Conservation (phyloP, 1,140 invertebrate genomes). For the Teleopsis dalmanni region DNA sequence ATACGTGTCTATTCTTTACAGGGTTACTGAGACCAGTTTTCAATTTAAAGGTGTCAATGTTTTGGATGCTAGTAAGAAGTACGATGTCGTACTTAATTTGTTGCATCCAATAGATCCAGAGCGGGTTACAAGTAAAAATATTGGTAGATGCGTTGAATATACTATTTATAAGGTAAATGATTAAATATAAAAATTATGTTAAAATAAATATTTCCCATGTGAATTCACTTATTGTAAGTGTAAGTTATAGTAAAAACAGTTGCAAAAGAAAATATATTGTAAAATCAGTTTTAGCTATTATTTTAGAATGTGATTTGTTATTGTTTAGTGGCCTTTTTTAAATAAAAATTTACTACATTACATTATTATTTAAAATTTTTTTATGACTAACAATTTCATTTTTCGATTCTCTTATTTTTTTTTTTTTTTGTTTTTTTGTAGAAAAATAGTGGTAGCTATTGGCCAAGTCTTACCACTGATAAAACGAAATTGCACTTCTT, state of each 20-base stretch:
- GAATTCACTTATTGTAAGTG: no score
- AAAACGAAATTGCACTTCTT: conserved; percentile 91
- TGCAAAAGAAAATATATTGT: no score
- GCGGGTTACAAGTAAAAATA: conserved; percentile 59
- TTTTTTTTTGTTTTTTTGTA: conserved; percentile 28
- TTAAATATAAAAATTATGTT: not conserved
- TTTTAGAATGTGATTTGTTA: no score
- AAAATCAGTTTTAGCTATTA: no score
- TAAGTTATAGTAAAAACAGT: no score
- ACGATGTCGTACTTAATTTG: conserved; percentile 79
- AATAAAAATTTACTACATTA: no score
- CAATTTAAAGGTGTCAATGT: conserved; percentile 74
- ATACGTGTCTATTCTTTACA: conserved; percentile 24
- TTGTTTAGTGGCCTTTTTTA: no score
- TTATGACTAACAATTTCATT: no score
- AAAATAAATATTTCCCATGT: no score
- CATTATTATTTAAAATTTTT: no score
- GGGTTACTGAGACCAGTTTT: conserved; percentile 70
- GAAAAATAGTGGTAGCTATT: conserved; percentile 59
- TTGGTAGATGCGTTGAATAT: conserved; percentile 71
- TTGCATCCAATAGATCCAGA: conserved; percentile 75
- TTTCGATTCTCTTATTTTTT: no score
- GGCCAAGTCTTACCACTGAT: conserved; percentile 81
- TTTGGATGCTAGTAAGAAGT: conserved; percentile 73
- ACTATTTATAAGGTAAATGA: conserved; percentile 52